These are phyloP conservation scores for Podarcis lilfordi DNA, from an alignment of 2,797 vertebrate genomes.

Conservation along the genomic window DNA sequence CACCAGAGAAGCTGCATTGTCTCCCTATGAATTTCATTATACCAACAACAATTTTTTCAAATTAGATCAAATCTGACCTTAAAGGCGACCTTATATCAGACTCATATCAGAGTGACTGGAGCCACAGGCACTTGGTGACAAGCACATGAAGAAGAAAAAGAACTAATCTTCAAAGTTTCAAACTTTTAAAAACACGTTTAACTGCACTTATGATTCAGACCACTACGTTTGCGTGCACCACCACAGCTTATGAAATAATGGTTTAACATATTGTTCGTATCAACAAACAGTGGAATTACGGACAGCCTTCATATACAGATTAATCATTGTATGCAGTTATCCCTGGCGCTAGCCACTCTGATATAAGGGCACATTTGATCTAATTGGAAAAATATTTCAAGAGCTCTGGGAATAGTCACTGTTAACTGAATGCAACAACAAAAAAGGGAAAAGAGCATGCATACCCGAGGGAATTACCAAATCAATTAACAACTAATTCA, in stretches of 20 bases:
- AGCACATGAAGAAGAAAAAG: background rate
- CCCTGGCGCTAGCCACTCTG: slow-evolving; percentile 16
- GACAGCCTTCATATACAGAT: background rate
- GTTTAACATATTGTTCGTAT: background rate
- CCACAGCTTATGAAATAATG: background rate
- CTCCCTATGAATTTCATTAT: background rate
- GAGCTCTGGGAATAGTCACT: slow-evolving; percentile 82
- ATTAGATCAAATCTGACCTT: background rate
- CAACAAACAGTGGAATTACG: background rate
- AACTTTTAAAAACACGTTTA: background rate
- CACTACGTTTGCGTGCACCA: background rate
- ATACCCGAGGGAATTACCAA: slow-evolving; percentile 90
- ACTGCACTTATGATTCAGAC: background rate
- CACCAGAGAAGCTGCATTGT: background rate
- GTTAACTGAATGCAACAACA: slow-evolving; percentile 83
- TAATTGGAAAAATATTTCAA: slow-evolving; percentile 83
- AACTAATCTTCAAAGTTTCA: background rate
- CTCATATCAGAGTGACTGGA: slow-evolving; percentile 45
- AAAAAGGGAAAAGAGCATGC: slow-evolving; percentile 74
- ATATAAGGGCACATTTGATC: slow-evolving; percentile 71
- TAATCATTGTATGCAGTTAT: slow-evolving; percentile 53
- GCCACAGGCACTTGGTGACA: slow-evolving; percentile 43
- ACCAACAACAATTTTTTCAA: slow-evolving; percentile 32
- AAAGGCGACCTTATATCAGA: slow-evolving; percentile 57
- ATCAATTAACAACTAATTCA: slow-evolving; percentile 95